Conservation (phyloP, 2,113 vertebrate species). For the Halcyon senegalensis region DNA sequence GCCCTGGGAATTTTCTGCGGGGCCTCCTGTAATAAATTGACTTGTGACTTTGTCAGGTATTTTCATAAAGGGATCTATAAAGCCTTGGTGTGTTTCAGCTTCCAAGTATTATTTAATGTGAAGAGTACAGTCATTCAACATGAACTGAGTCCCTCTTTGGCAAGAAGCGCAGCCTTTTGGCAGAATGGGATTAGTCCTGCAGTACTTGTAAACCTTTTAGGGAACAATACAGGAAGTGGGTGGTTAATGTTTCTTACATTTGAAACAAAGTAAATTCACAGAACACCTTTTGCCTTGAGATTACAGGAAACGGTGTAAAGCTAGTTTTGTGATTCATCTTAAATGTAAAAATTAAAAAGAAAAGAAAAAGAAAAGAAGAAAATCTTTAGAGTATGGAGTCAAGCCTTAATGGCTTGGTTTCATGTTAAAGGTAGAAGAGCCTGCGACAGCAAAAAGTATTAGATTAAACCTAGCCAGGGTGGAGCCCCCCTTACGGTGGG, state of each 20-base stretch:
- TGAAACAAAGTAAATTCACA: slow-evolving; percentile 41
- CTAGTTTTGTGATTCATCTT: background rate
- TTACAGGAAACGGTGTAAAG: background rate
- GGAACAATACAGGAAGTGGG: slow-evolving; percentile 66
- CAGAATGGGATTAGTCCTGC: slow-evolving; percentile 24
- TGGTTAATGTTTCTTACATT: slow-evolving; percentile 60
- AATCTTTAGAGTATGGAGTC: background rate
- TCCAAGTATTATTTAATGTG: slow-evolving; percentile 37
- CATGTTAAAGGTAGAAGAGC: background rate
- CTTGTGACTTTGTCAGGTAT: slow-evolving; percentile 23
- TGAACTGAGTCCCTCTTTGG: slow-evolving; percentile 35
- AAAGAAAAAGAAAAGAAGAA: background rate
- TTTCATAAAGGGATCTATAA: slow-evolving; percentile 12
- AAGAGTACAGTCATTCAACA: slow-evolving; percentile 36
- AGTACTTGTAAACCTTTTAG: slow-evolving; percentile 61
- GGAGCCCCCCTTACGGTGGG: background rate
- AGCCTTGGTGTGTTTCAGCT: slow-evolving; percentile 15
- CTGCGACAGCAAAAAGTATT: background rate
- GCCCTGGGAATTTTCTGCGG: slow-evolving; percentile 30
- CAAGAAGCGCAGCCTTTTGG: slow-evolving; percentile 31
- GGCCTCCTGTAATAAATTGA: slow-evolving; percentile 31
- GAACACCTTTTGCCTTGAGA: slow-evolving; percentile 25
- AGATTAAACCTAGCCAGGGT: background rate
- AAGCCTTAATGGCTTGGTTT: background rate
- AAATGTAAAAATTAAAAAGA: background rate